Conservation (phyloP, 92 coral and sea anemone species). For the Pocillopora grandis region DNA sequence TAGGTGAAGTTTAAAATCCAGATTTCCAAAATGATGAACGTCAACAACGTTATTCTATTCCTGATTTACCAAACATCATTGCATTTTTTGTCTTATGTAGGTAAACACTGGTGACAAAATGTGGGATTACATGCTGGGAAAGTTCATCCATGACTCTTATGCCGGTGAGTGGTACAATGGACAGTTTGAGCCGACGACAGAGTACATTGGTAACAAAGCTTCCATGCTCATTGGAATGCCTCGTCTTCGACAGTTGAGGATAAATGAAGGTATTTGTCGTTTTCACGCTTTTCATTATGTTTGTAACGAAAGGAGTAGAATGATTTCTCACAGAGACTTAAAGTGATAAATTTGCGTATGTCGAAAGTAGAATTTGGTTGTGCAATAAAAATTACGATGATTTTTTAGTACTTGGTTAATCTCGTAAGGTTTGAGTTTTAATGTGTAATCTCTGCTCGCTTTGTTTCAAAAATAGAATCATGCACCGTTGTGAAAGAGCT, state of each 20-base stretch:
- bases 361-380: no score
- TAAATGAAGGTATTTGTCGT: constrained; percentile 18
- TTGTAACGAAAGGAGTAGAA: no score
- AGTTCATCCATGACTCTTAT: constrained; percentile 25
- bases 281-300: background rate
- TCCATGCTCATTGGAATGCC: constrained; percentile 57
- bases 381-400: no score
- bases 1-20: no score
- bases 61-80: background rate
- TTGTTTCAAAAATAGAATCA: constrained; percentile 2
- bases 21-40: no score
- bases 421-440: background rate
- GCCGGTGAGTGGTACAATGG: constrained; percentile 61
- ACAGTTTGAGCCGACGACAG: constrained; percentile 30
- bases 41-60: background rate
- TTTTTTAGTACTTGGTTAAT: no score
- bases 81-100: background rate
- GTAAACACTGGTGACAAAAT: constrained; percentile 24
- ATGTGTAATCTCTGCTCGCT: background rate
- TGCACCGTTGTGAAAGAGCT: constrained; percentile 19
- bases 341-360: no score
- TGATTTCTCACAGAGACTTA: background rate
- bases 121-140: constrained; percentile 40
- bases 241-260: constrained; percentile 51
- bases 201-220: constrained; percentile 39